Base-by-base conservation (phyloP, 2,888 invertebrate species). In the Drosophila lacicola region DNA sequence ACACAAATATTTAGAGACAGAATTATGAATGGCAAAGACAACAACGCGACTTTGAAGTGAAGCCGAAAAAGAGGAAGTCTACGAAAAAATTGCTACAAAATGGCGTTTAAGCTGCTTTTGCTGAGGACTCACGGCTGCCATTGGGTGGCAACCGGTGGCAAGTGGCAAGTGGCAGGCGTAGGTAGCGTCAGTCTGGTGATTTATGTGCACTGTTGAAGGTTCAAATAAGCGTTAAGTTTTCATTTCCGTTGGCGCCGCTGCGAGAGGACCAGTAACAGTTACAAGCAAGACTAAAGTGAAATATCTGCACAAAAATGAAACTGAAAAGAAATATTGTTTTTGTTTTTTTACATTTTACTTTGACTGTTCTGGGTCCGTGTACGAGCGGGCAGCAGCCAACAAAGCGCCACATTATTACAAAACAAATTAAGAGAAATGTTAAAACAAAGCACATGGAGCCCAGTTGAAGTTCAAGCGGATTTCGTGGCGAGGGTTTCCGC, bases 151-250 rank as follows among this genome's bases (percentile, higher is more conserved):
- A 44, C 17, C 17, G 37, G 74, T 4, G n/a, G 45, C 1, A 14
- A 33, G 47, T 25, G 6, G 34, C 17, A 17, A n/a, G 10, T 29
- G 41, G 39, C n/a, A 36, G 51, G 37, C 44, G 45, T 44, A 45
- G 66, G 65, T 42, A 64, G 79, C 68, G 69, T 68, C 76, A 80
- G 85, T 81, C 84, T 78, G 72, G 68, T 86, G 85, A 86, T 86
- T 86, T 86, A 86, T 86, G 85, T 86, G 87, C 85, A 84, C 85
- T 78, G 89, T 87, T 86, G 84, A 86, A 82, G 85, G 85, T 88
- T 86, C 85, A 86, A 86, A 86, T 86, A 86, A 86, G 89, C 85
- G 85, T 86, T 86, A 86, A 86, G 85, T 88, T 86, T 88, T 86
- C 85, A 86, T 86, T 86, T 86, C 85, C 85, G 89, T 42, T 88